Base-by-base conservation (phyloP, 2,113 vertebrate genomes). In the Gorilla gorilla region DNA sequence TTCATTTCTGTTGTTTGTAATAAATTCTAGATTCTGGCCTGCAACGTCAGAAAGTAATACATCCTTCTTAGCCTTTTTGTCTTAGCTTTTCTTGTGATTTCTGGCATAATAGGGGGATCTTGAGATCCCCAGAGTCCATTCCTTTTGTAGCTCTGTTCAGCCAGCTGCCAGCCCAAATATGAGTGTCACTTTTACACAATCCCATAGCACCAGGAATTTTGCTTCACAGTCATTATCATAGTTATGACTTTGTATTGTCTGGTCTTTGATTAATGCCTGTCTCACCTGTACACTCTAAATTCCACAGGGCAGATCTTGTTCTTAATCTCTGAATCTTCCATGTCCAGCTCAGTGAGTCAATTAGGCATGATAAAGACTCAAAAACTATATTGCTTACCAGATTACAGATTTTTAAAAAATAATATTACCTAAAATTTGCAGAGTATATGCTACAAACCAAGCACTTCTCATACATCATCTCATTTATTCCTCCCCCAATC, bases 171-270 rank as follows among this genome's bases (percentile, higher is more conserved):
- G 11, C 35, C 57, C 50, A 22, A 78, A 64, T 59, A 50, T 55
- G 9, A 52, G 52, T 17, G 40, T 4, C n/a, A 40, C 66, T 2
- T 57, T 18, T 10, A 22, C 38, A 87, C 8, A 27, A 70, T 2
- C 1, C 5, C 20, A 11, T 0, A 1, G 64, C 45, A 6, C 12
- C n/a, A 8, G 66, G 35, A 70, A 66, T 45, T 48, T 79, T 35
- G 35, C 12, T 48, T 30, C 22, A 4, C 1, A 9, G 10, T 48
- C 3, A 0, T 17, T 45, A 50, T 38, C 55, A 25, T 35, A 1
- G 1, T 43, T 10, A 57, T 11, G 6, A 32, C 43, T 2, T 8
- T 20, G 12, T 8, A 45, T 5, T 16, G 25, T 35, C 68, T 43
- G 10, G 25, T 81, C 20, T 80, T 57, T 40, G 59, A n/a, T 57